Evolutionary conservation across 2,888 invertebrate species (phyloP), one percentile per base, ranked within the genome.

Genomic region (Apotomis capreana): DNA sequence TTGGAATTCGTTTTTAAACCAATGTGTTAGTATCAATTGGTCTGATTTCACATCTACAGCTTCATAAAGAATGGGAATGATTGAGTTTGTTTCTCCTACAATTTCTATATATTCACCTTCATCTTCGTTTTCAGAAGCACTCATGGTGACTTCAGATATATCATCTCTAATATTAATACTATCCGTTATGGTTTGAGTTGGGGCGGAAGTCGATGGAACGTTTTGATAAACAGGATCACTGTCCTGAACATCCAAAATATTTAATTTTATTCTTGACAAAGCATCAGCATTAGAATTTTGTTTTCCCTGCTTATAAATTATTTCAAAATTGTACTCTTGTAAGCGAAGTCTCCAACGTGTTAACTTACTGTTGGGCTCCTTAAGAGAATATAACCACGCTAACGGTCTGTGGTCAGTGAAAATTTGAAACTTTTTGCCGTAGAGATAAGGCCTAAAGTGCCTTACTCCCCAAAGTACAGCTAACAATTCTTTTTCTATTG

Each of bases 1-100:
- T 78, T 37, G 46, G n/a, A n/a, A n/a, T n/a, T n/a, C n/a, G n/a
- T n/a, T n/a, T n/a, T n/a, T n/a, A n/a, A n/a, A n/a, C n/a, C 80
- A 81, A 3, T 63, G 68, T 15, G 63, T 64, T 4, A 79, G 65
- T 69, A 81, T 15, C n/a, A 82, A 78, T 76, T 82, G 82, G n/a
- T 62, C n/a, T 12, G 26, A 26, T 61, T 61, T 61, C 4, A 49
- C 0, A 8, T 61, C 61, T 5, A 61, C 12, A 2, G 61, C 61
- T 61, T 61, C 61, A 12, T 61, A 12, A 26, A 61, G 26, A 10
- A 36, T 49, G 0, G 49, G 26, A 49, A 61, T 61, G 3, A 61
- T 36, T 4, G 46, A 61, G 15, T 61, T 26, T 4, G 26, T 36
- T 9, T 12, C 26, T 12, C 46, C 5, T 1, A 3, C 1, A 0